phyloP scores from a whole-genome alignment of 1,140 invertebrate species.

The Nautilus pompilius region DNA sequence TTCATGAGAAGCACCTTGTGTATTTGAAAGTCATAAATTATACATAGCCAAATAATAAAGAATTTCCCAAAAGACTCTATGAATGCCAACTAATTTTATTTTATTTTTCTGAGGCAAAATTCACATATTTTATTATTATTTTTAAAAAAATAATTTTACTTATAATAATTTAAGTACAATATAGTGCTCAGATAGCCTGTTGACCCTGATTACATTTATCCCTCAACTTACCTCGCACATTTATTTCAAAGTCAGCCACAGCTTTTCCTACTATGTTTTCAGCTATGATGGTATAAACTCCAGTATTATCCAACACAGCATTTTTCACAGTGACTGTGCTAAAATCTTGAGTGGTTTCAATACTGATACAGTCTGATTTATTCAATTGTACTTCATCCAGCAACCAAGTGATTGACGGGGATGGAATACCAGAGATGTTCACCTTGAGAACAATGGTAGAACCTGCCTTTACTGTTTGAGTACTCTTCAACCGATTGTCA shows the following conservation, averaged over 20 bases:
- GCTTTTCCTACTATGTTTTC: constrained; percentile 52
- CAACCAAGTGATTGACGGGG: constrained; percentile 85
- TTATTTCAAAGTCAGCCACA: constrained; percentile 46
- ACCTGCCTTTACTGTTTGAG: constrained; percentile 47
- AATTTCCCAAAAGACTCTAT: no score
- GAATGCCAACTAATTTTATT: no score
- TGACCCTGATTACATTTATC: neutral
- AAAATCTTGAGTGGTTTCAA: constrained; percentile 41
- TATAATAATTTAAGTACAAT: neutral
- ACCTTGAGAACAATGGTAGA: constrained; percentile 40
- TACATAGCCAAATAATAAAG: no score
- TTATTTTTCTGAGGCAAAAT: no score
- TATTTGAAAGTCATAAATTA: no score
- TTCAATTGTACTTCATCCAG: constrained; percentile 67
- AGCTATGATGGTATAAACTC: constrained; percentile 46
- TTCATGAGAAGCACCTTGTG: no score
- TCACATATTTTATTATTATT: neutral
- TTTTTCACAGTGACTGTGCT: constrained; percentile 48
- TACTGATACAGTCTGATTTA: constrained; percentile 32
- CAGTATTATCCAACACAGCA: constrained; percentile 38
- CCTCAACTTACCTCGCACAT: constrained; percentile 63
- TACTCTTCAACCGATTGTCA: constrained; percentile 45
- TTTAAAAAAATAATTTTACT: neutral
- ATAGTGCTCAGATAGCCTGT: neutral
- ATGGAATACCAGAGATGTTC: constrained; percentile 82